Conservation (phyloP, 2,888 invertebrate species). For the Sesamia inferens region DNA sequence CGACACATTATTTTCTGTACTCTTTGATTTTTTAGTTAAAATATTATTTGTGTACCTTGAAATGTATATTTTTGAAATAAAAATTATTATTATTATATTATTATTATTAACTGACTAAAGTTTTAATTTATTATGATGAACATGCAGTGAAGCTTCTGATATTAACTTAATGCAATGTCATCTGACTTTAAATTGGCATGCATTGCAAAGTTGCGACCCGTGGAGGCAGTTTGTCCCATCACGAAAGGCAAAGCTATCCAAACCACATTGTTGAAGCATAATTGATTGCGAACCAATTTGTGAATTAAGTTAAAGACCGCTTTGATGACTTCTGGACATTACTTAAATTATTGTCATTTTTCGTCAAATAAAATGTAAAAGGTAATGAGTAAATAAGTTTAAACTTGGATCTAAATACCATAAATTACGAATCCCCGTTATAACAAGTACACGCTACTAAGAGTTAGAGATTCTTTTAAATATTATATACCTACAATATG, state of each 20-base stretch:
- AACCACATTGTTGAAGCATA: conserved; percentile 6
- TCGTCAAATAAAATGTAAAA: not conserved
- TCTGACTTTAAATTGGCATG: conserved; percentile 26
- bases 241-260: conserved; percentile 10
- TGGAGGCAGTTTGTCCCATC: conserved; percentile 11
- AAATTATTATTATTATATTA: too few relatives aligned
- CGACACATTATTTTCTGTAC: too few relatives aligned
- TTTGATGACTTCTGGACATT: conserved; percentile 3
- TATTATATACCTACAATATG: too few relatives aligned
- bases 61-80: too few relatives aligned
- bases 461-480: not conserved
- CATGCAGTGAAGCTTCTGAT: not conserved
- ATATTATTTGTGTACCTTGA: too few relatives aligned
- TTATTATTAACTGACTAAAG: too few relatives aligned
- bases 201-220: conserved; percentile 14
- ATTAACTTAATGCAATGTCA: conserved; percentile 20
- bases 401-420: not conserved
- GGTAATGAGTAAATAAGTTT: not conserved
- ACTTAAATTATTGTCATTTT: not conserved
- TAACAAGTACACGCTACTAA: not conserved
- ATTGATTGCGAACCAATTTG: conserved; percentile 10
- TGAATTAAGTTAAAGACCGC: not conserved
- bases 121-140: not conserved
- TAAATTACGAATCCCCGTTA: not conserved
- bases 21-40: too few relatives aligned